phyloP scores from a whole-genome alignment of 2,888 invertebrate species.

The Branchipolynoe longqiensis region DNA sequence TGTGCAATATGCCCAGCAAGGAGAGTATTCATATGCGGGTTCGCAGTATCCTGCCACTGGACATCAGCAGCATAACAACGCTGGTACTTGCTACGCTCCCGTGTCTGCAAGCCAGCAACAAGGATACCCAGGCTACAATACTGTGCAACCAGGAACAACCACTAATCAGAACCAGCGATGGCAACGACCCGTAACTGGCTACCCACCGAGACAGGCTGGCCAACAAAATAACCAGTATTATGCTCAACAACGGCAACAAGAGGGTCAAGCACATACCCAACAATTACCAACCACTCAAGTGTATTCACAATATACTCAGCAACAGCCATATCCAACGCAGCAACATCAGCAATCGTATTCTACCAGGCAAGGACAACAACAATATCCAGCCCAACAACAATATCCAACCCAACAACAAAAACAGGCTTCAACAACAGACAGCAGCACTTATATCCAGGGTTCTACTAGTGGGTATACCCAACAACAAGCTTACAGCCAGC shows the following conservation, averaged over 20 bases:
- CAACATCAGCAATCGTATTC: slow-evolving; percentile 59
- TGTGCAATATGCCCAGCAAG: neutral
- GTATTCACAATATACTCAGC: slow-evolving; percentile 44
- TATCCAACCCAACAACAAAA: slow-evolving; percentile 62
- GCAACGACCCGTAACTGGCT: neutral
- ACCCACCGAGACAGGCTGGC: slow-evolving; percentile 17
- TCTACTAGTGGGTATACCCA: slow-evolving; percentile 48
- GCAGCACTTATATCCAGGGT: slow-evolving; percentile 56
- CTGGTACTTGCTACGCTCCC: neutral
- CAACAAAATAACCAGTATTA: slow-evolving; percentile 57
- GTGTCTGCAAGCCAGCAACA: slow-evolving; percentile 1
- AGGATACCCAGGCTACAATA: slow-evolving; percentile 39
- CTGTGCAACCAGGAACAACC: neutral
- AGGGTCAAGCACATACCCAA: slow-evolving; percentile 53
- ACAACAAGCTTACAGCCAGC: slow-evolving; percentile 50
- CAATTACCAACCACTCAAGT: too few relatives aligned
- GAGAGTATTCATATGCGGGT: neutral
- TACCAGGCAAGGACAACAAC: slow-evolving; percentile 40
- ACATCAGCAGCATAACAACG: neutral
- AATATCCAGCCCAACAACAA: slow-evolving; percentile 55
- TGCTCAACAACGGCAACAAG: slow-evolving; percentile 70
- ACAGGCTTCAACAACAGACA: slow-evolving; percentile 62
- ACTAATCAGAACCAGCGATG: slow-evolving; percentile 33
- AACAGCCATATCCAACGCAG: slow-evolving; percentile 55
- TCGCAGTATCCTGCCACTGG: neutral